These are phyloP conservation scores for Arenicola marina DNA, from an alignment of 2,888 invertebrate species.

Conservation along the genomic window DNA sequence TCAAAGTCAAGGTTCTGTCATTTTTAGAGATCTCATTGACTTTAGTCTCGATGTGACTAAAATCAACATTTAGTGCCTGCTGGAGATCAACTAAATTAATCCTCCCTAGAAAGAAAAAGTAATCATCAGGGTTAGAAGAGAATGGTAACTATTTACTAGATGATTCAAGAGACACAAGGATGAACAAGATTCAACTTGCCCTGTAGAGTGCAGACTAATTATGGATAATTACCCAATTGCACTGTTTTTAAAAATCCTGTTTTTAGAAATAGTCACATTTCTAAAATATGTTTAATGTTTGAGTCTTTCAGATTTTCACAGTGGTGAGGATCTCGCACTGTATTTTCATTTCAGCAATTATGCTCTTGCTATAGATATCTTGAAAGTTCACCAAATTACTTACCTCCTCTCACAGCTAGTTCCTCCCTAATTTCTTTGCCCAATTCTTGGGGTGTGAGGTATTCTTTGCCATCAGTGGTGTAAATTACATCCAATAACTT, in stretches of 20 bases:
- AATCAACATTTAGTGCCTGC: constrained; percentile 84
- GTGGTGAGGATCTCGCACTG: no score
- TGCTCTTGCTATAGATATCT: not conserved
- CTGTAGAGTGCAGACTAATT: no score
- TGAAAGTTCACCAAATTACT: not conserved
- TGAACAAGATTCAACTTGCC: no score
- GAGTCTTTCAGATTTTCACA: no score
- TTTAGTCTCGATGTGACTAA: constrained; percentile 74
- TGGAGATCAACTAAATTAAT: constrained; percentile 88
- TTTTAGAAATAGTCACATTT: no score
- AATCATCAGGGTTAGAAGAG: no score
- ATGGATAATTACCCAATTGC: no score
- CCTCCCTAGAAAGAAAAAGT: constrained; percentile 71
- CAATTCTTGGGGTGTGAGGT: constrained; percentile 89
- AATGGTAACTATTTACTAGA: no score
- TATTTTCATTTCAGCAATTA: no score
- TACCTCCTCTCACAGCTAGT: constrained; percentile 77
- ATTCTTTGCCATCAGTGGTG: constrained; percentile 96
- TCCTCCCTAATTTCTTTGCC: constrained; percentile 89
- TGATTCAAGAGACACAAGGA: no score
- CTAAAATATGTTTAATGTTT: no score
- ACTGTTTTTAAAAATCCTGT: no score
- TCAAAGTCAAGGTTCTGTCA: constrained; percentile 73
- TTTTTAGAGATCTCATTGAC: constrained; percentile 72
- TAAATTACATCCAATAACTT: constrained; percentile 84